Percentiles rank a stretch among this genome's conserved stretches.
Evolutionary conservation across 2,888 invertebrate genomes (phyloP).

Genomic region (Andrena bicolor): DNA sequence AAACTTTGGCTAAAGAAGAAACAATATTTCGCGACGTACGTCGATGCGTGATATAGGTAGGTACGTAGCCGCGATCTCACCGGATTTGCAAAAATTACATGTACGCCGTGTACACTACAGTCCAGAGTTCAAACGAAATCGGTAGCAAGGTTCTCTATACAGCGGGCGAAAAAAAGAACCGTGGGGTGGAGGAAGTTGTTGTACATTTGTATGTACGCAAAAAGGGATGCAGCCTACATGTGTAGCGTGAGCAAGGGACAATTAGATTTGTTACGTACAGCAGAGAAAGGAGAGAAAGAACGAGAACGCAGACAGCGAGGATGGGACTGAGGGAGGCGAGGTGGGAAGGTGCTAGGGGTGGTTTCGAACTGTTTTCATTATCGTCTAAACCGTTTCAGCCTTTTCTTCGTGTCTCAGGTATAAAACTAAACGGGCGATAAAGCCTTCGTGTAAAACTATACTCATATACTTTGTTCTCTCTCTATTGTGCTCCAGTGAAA

Average conservation of each 20-base stretch:
- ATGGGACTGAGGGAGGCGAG: background rate
- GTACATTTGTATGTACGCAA: background rate
- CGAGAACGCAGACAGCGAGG: constrained; percentile 48
- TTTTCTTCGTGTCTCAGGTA: constrained; percentile 73
- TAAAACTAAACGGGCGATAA: constrained; percentile 70
- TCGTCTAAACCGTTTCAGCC: constrained; percentile 70
- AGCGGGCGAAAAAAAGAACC: constrained; percentile 27
- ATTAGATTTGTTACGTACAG: constrained; percentile 16
- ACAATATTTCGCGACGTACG: constrained; percentile 74
- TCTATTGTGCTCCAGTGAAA: constrained; percentile 71
- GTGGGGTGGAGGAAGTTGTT: constrained; percentile 33
- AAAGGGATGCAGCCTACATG: constrained; percentile 25
- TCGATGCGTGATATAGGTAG: constrained; percentile 63
- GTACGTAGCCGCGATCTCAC: constrained; percentile 21
- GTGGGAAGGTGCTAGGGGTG: constrained; percentile 3
- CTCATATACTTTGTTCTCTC: constrained; percentile 69
- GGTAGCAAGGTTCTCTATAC: constrained; percentile 56
- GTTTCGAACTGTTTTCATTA: constrained; percentile 54
- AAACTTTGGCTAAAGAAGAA: constrained; percentile 82
- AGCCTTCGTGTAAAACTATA: constrained; percentile 73
- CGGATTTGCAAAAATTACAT: constrained; percentile 13
- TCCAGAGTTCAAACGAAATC: constrained; percentile 49
- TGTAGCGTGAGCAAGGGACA: constrained; percentile 46
- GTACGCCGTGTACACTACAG: constrained; percentile 64
- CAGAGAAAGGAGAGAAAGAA: constrained; percentile 35